phyloP scores from a whole-genome alignment of 2,888 invertebrate genomes.

The Chaitophorus viminalis region DNA sequence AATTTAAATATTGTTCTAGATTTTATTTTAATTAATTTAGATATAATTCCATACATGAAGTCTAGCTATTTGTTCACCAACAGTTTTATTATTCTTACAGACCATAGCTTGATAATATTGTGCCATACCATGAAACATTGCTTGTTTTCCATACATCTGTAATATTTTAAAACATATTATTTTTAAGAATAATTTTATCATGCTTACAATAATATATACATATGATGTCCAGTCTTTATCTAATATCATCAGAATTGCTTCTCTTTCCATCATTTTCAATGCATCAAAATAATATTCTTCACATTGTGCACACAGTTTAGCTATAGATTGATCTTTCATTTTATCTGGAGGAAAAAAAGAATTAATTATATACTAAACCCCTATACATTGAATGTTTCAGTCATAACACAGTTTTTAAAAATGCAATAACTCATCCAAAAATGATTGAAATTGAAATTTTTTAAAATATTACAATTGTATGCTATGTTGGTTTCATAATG shows the following conservation, averaged over 20 bases:
- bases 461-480: too few relatives aligned
- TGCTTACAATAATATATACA: conserved; percentile 69
- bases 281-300: conserved; percentile 95
- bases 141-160: conserved; percentile 85
- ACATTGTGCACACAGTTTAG: conserved; percentile 90
- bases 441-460: too few relatives aligned
- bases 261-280: conserved; percentile 85
- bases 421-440: too few relatives aligned
- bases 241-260: conserved; percentile 83
- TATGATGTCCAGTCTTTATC: conserved; percentile 86
- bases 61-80: conserved; percentile 92
- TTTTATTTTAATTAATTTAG: conserved; percentile 67
- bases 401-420: too few relatives aligned
- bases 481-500: too few relatives aligned
- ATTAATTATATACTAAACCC: too few relatives aligned
- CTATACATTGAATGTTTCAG: too few relatives aligned
- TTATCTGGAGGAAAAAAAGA: conserved; percentile 73
- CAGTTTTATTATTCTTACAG: conserved; percentile 78
- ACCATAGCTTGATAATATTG: conserved; percentile 89
- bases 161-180: conserved; percentile 63
- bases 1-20: neutral
- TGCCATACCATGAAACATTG: conserved; percentile 86
- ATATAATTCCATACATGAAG: conserved; percentile 69
- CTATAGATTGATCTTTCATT: conserved; percentile 94
- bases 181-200: neutral